phyloP scores from a whole-genome alignment of 2,797 vertebrate genomes.

The Bufotes viridis region DNA sequence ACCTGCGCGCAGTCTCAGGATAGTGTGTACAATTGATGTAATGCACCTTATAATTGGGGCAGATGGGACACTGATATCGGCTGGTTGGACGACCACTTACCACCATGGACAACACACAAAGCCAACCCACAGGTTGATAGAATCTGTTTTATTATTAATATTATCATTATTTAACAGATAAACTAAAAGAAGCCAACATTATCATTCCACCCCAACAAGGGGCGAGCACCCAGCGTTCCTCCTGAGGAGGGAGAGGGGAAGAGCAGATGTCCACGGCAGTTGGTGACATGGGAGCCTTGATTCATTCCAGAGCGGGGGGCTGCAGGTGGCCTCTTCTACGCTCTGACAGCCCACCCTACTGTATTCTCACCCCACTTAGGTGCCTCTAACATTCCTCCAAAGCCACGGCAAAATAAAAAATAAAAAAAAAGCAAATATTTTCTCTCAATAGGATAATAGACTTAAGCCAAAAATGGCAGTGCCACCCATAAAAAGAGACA shows the following conservation, averaged over 20 bases:
- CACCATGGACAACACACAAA: constrained; percentile 14
- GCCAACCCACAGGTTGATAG: constrained; percentile 45
- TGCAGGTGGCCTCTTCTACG: constrained; percentile 35
- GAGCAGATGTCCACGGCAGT: constrained; percentile 24
- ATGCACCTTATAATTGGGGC: no score
- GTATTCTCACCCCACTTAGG: constrained; percentile 37
- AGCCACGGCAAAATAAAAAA: constrained; percentile 62
- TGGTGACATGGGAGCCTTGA: constrained; percentile 10
- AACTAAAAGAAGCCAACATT: constrained; percentile 75
- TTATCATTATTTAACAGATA: constrained; percentile 75
- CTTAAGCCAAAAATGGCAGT: constrained; percentile 76
- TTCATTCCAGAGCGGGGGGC: constrained; percentile 22
- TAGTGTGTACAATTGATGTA: no score
- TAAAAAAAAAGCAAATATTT: constrained; percentile 69
- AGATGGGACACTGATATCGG: no score
- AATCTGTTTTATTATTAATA: constrained; percentile 71
- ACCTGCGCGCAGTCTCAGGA: no score
- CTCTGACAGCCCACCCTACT: constrained; percentile 28
- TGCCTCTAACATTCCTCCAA: constrained; percentile 22
- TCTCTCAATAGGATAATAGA: constrained; percentile 68
- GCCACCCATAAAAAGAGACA: constrained; percentile 66
- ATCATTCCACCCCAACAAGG: constrained; percentile 73
- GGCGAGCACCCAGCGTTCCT: constrained; percentile 65
- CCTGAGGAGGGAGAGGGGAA: constrained; percentile 67
- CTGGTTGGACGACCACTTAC: background rate